A percentile compares a stretch with the other conserved stretches of the same genome.
phyloP scores from a whole-genome alignment of 2,113 vertebrate genomes.

The Hiodon alosoides region DNA sequence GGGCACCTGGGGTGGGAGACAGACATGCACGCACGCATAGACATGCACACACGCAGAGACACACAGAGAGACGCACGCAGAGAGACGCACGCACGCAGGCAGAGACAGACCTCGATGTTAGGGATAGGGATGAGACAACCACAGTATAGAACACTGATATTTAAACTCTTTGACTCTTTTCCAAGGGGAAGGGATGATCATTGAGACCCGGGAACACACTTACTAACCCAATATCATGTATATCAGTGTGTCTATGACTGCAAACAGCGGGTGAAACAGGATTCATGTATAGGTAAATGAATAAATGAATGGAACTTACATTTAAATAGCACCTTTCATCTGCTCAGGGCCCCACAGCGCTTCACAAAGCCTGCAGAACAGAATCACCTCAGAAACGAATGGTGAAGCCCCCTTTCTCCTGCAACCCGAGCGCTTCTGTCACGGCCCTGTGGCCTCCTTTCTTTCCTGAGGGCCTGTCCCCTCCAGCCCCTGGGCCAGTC shows the following conservation, averaged over 20 bases:
- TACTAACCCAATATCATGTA: slow-evolving; percentile 13
- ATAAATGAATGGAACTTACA: slow-evolving; percentile 79
- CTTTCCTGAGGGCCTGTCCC: background rate
- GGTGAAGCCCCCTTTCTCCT: slow-evolving; percentile 21
- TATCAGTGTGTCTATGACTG: slow-evolving; percentile 38
- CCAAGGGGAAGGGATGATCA: background rate
- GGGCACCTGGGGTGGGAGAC: slow-evolving; percentile 76
- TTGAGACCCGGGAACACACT: slow-evolving; percentile 1
- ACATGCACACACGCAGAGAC: background rate
- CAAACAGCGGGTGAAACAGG: slow-evolving; percentile 38
- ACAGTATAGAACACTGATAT: no score
- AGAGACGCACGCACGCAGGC: slow-evolving; percentile 3
- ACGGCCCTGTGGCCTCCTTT: no score
- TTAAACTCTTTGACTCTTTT: background rate
- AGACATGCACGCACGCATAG: background rate
- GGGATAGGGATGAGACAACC: no score
- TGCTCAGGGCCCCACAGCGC: slow-evolving; percentile 77
- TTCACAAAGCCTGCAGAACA: slow-evolving; percentile 81
- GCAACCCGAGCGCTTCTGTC: background rate
- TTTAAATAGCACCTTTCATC: slow-evolving; percentile 82
- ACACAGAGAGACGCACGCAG: background rate
- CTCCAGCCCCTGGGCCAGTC: background rate
- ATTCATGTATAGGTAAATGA: slow-evolving; percentile 64
- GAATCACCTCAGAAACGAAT: slow-evolving; percentile 76
- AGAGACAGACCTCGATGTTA: background rate